These are phyloP conservation scores for Vireo griseus DNA, from an alignment of 2,797 vertebrate species.

Conservation along the genomic window DNA sequence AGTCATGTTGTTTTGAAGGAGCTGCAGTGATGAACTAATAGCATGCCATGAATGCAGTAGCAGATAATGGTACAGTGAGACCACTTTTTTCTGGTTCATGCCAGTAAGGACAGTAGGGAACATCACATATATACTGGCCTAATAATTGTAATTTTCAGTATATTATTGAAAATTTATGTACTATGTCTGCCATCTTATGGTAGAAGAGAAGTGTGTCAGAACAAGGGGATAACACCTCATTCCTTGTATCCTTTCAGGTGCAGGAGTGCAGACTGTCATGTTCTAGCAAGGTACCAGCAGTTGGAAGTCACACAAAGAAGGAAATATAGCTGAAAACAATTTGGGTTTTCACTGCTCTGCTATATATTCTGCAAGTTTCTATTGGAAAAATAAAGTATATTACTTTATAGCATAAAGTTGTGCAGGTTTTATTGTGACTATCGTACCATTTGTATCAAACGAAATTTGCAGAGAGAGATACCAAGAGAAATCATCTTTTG, in stretches of 20 bases:
- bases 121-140: not conserved
- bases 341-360: not conserved
- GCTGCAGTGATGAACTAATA: not conserved
- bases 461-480: not conserved
- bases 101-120: not conserved
- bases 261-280: not conserved
- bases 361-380: not conserved
- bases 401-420: not conserved
- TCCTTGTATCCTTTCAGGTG: not conserved
- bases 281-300: not conserved
- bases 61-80: not conserved
- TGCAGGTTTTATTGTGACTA: not conserved
- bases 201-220: not conserved
- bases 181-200: constrained; percentile 13
- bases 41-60: not conserved
- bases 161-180: not conserved
- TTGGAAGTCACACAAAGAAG: not conserved
- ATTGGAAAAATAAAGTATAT: not conserved
- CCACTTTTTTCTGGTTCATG: not conserved
- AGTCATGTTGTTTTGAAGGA: constrained; percentile 6
- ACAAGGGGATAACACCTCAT: not conserved
- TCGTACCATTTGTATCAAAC: not conserved
- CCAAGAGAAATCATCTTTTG: not conserved
- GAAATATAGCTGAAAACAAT: not conserved
- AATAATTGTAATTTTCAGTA: not conserved